Evolutionary conservation across 2,888 invertebrate species (phyloP).

Genomic region (Trissolcus brochymenae): DNA sequence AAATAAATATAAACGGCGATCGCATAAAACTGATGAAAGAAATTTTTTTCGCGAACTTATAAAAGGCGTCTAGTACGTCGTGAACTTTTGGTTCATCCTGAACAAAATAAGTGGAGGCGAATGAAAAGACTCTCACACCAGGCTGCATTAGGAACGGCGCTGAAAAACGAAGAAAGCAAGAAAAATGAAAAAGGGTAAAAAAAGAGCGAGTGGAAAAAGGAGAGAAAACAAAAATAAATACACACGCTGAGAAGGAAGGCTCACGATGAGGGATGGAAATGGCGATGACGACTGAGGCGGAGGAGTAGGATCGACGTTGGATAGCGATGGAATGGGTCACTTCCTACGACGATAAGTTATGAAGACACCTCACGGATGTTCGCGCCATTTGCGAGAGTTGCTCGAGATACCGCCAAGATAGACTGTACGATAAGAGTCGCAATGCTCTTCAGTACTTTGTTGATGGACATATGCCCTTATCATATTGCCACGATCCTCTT

Average conservation of each 20-base stretch:
- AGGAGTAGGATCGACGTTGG: slow-evolving; percentile 56
- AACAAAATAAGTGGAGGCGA: slow-evolving; percentile 47
- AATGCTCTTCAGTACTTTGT: slow-evolving; percentile 60
- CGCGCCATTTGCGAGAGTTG: slow-evolving; percentile 73
- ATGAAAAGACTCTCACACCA: slow-evolving; percentile 51
- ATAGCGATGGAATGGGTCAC: slow-evolving; percentile 62
- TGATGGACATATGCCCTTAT: slow-evolving; percentile 59
- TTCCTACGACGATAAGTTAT: slow-evolving; percentile 75
- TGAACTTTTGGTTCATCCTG: slow-evolving; percentile 52
- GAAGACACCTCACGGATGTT: slow-evolving; percentile 73
- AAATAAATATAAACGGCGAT: slow-evolving; percentile 40
- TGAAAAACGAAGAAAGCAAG: slow-evolving; percentile 43
- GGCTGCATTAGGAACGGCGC: slow-evolving; percentile 31
- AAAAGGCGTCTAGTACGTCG: slow-evolving; percentile 47
- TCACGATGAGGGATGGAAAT: slow-evolving; percentile 56
- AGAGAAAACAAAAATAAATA: slow-evolving; percentile 35
- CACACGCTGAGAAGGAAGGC: slow-evolving; percentile 39
- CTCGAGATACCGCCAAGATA: slow-evolving; percentile 68
- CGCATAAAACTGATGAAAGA: slow-evolving; percentile 53
- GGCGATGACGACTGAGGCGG: slow-evolving; percentile 54
- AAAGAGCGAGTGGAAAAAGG: slow-evolving; percentile 2
- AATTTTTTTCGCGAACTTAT: slow-evolving; percentile 55
- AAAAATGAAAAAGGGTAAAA: slow-evolving; percentile 48
- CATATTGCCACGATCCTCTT: slow-evolving; percentile 44
- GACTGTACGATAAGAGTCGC: slow-evolving; percentile 66